Evolutionary conservation across 2,888 invertebrate species (phyloP).

Genomic region (Eretmocerus hayati): DNA sequence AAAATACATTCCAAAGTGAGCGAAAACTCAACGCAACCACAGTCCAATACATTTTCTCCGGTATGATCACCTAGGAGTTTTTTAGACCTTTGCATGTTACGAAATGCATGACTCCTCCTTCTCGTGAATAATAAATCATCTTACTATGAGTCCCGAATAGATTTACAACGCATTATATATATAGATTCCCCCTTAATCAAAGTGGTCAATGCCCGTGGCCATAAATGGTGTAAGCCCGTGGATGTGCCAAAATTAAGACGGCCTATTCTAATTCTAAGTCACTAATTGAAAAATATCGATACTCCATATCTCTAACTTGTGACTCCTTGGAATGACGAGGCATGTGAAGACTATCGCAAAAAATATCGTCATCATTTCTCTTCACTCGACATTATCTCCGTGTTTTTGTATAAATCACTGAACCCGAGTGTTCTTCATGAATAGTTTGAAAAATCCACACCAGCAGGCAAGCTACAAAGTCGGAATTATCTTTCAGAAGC

Average conservation of each 20-base stretch:
- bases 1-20: too few species aligned
- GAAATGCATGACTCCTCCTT: too few species aligned
- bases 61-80: too few species aligned
- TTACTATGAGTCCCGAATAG: slow-evolving; percentile 16
- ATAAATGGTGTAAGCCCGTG: too few species aligned
- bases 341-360: slow-evolving; percentile 39
- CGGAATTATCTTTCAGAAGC: too few species aligned
- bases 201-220: slow-evolving; percentile 24
- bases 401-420: slow-evolving; percentile 36
- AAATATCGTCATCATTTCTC: slow-evolving; percentile 33
- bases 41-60: too few species aligned
- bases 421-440: slow-evolving; percentile 7
- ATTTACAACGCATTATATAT: too few species aligned
- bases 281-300: slow-evolving; percentile 36
- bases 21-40: too few species aligned
- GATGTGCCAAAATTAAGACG: too few species aligned
- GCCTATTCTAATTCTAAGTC: slow-evolving; percentile 24
- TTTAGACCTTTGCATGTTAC: too few species aligned
- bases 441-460: slow-evolving; percentile 8
- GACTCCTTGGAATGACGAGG: slow-evolving; percentile 6
- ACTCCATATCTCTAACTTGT: slow-evolving; percentile 5
- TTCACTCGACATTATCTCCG: slow-evolving; percentile 28
- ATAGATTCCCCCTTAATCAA: slow-evolving; percentile 18
- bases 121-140: too few species aligned
- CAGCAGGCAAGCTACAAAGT: too few species aligned